Evolutionary conservation across 1,140 invertebrate species (phyloP).

Genomic region (Oscheius sp.): DNA sequence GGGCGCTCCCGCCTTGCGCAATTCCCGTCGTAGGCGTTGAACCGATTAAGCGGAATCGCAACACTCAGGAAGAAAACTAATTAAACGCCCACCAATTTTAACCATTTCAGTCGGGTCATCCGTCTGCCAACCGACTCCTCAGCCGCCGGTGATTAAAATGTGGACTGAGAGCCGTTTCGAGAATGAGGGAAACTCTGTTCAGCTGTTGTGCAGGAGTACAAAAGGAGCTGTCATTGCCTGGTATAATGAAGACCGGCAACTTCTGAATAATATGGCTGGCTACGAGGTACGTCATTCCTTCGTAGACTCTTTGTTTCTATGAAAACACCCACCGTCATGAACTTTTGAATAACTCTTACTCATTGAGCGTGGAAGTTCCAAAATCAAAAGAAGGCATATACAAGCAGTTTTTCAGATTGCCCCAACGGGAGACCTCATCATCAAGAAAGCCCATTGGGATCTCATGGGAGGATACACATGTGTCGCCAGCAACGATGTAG

Average conservation of each 20-base stretch:
- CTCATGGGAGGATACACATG: slow-evolving; percentile 80
- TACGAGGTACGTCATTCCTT: neutral
- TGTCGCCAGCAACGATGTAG: slow-evolving; percentile 70
- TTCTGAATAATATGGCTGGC: slow-evolving; percentile 3
- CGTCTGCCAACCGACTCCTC: slow-evolving; percentile 26
- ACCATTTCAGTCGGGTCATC: neutral
- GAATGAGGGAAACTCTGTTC: slow-evolving; percentile 67
- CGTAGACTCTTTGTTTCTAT: neutral
- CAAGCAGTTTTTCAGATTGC: slow-evolving; percentile 65
- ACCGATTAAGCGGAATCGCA: neutral
- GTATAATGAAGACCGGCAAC: slow-evolving; percentile 1
- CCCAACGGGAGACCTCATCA: slow-evolving; percentile 73
- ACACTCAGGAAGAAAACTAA: neutral
- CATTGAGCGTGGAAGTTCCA: neutral
- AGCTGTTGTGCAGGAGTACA: slow-evolving; percentile 72
- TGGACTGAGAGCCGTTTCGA: slow-evolving; percentile 65
- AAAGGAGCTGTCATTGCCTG: slow-evolving; percentile 68
- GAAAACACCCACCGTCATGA: too few relatives aligned
- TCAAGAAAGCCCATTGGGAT: slow-evolving; percentile 71
- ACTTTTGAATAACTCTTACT: too few relatives aligned
- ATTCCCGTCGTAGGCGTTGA: slow-evolving; percentile 1
- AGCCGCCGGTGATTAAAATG: slow-evolving; percentile 62
- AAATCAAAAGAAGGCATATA: neutral
- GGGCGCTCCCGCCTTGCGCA: neutral
- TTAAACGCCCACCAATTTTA: neutral